Evolutionary conservation across 2,113 vertebrate genomes (phyloP).

Genomic region (Mormoops blainvillei): DNA sequence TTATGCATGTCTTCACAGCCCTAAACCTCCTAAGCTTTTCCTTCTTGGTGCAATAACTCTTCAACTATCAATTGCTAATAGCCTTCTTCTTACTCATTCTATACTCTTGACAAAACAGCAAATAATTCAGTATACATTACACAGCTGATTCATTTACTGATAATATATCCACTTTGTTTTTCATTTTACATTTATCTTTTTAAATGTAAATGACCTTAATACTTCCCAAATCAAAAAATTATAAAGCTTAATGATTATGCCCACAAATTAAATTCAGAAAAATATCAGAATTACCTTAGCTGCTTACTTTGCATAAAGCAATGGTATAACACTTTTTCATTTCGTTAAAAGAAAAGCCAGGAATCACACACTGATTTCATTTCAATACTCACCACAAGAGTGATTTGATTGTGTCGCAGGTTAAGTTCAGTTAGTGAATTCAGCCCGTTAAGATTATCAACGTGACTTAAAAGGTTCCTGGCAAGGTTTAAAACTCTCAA

Average conservation of each 20-base stretch:
- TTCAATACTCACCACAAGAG: constrained; percentile 86
- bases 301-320: neutral
- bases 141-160: neutral
- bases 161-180: neutral
- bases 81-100: neutral
- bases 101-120: neutral
- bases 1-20: neutral
- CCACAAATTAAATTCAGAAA: constrained; percentile 12
- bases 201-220: neutral
- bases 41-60: neutral
- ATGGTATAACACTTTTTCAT: neutral
- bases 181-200: constrained; percentile 27
- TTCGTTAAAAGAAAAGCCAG: neutral
- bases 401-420: constrained; percentile 90
- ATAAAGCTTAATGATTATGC: constrained; percentile 17
- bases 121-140: neutral
- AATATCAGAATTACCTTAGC: neutral
- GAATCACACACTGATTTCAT: neutral
- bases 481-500: constrained; percentile 93
- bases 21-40: neutral
- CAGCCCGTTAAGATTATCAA: constrained; percentile 90
- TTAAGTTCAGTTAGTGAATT: constrained; percentile 91
- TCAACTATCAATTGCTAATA: neutral
- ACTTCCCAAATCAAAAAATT: neutral
- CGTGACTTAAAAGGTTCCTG: constrained; percentile 86